phyloP scores from a whole-genome alignment of 2,113 vertebrate species.

The Charadrius vociferus region DNA sequence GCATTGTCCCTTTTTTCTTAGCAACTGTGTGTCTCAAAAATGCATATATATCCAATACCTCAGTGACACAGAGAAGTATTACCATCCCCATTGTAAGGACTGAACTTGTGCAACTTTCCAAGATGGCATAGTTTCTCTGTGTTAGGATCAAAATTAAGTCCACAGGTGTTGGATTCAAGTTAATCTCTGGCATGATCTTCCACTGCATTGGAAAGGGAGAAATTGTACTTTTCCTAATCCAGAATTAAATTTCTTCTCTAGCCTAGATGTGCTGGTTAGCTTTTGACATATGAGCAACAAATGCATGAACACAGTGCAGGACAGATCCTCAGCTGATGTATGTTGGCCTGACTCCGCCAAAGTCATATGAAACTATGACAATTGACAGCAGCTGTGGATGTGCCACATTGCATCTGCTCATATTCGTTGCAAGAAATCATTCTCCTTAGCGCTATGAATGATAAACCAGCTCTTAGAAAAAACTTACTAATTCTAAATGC shows the following conservation, averaged over 20 bases:
- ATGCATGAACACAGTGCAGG: neutral
- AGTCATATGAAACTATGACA: neutral
- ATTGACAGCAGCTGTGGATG: neutral
- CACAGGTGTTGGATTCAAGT: neutral
- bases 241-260: neutral
- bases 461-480: neutral
- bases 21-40: neutral
- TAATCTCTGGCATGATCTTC: neutral
- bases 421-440: neutral
- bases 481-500: neutral
- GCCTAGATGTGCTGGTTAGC: neutral
- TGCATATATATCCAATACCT: neutral
- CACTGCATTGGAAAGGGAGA: neutral
- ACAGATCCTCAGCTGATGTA: neutral
- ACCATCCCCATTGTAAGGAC: neutral
- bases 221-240: neutral
- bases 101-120: neutral
- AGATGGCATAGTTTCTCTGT: neutral
- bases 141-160: neutral
- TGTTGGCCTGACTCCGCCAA: neutral
- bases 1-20: neutral
- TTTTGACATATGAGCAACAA: neutral
- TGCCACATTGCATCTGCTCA: neutral
- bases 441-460: neutral
- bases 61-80: neutral